Base-by-base conservation (phyloP, 2,888 invertebrate species). In the Calliphora vomitoria region DNA sequence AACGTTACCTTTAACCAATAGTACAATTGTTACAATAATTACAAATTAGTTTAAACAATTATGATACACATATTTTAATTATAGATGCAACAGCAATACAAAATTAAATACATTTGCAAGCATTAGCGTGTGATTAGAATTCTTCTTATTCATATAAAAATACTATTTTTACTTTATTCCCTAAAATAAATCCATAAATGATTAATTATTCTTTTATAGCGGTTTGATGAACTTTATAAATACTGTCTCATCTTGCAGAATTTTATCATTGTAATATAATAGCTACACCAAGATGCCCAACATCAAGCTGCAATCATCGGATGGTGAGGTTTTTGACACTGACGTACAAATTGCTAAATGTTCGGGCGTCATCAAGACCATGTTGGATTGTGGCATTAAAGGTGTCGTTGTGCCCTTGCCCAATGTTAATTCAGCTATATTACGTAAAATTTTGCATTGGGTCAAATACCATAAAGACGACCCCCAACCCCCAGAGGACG, bases 291-390 rank as follows among this genome's bases (percentile, higher is more conserved):
- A 96, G 96, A 99, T 99, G 98, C 98, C 98, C 53, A 97, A 96
- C 91, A 98, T 99, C 90, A 99, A 98, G 93, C 94, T 99, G 89
- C 98, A 98, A 94, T 98, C 98, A 87, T 98, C 98, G 0, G 99
- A 99, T 94, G 98, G 97, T 75, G 99, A 99, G 93, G 96, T 97
- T 35, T 99, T 99, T 93, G 98, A 98, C 90, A 98, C 99, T 0
- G 99, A 99, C 92, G 97, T 98, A 0, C 98, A 99, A 93, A 98
- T 99, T 85, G 99, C 99, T 66, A 98, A 98, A 95, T 98, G 98
- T 94, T 99, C 99, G 0, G 98, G 98, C 18, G 99, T 99, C 0
- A 99, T 99, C 90, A 99, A 99, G 94, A 99, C 99, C 4, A 99
- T 99, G 98, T 95, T 99, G 90, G 99, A 98, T 94, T 95, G 98